A percentile compares a stretch with the other conserved stretches of the same genome.
phyloP scores from a whole-genome alignment of 2,888 invertebrate genomes.

The Harpagoxenus sublaevis region DNA sequence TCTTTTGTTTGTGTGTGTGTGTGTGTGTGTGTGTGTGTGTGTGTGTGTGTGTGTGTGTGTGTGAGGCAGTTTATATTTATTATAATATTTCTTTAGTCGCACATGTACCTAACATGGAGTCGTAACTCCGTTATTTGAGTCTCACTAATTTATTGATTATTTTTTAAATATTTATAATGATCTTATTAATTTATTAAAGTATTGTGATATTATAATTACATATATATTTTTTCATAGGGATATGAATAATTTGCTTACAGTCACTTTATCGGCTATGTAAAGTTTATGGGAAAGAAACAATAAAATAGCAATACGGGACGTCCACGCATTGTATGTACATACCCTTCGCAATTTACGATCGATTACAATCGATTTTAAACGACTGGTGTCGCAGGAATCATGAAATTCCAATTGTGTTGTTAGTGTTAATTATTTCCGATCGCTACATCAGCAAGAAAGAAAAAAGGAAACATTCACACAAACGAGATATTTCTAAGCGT shows the following conservation, averaged over 20 bases:
- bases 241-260: neutral
- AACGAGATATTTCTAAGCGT: neutral
- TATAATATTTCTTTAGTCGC: neutral
- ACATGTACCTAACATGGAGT: neutral
- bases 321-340: too few relatives aligned
- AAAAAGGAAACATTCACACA: neutral
- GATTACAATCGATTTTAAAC: too few relatives aligned
- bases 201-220: neutral
- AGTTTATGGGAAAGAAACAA: neutral
- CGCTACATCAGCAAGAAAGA: slow-evolving; percentile 32
- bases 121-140: neutral
- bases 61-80: neutral
- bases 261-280: neutral
- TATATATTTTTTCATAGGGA: neutral
- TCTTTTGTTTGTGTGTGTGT: neutral
- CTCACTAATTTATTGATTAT: neutral
- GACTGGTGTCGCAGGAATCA: neutral
- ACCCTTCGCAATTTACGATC: too few relatives aligned
- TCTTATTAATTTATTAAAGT: slow-evolving; percentile 1
- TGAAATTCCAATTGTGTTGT: slow-evolving; percentile 13
- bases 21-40: too few relatives aligned
- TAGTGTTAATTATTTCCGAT: slow-evolving; percentile 68
- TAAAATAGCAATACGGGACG: neutral
- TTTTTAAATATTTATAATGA: neutral
- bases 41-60: too few relatives aligned